Evolutionary conservation across 2,113 vertebrate genomes (phyloP), one percentile per base, ranked within the genome.

Genomic region (Lepisosteus oculatus): DNA sequence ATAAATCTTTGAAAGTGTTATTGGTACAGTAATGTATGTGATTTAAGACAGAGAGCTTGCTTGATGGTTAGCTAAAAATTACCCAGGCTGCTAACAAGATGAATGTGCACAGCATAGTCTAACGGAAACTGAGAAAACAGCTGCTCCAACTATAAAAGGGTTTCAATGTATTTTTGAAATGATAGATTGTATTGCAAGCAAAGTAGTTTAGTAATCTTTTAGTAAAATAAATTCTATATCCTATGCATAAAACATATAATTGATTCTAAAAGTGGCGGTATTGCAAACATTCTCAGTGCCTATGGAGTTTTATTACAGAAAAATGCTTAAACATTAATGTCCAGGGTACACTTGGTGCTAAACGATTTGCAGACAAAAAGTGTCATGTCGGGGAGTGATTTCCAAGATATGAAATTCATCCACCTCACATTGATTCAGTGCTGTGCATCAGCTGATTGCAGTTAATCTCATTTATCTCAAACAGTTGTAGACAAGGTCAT

Each of bases 1-100:
- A 80, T 82, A 85, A 89, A 85, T 92, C 85, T 79, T 87, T 59
- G 7, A 44, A 85, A 79, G n/a, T 63, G 55, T 77, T 85, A 83
- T 85, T 69, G 86, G 67, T 67, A 79, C 57, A 77, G 13, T 74
- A 78, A 77, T 78, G 79, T 44, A 78, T 79, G 69, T 83, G 66
- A 84, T 85, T 89, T 87, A 77, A 80, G 79, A 82, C 72, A 81
- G 81, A 85, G 8, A 76, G 72, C 55, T 65, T 78, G 9, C 61
- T 84, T 81, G 79, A 73, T 69, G 72, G 72, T 79, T 77, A 82
- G 55, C 72, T 61, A 54, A 54, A 51, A 43, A 66, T 66, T 55
- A 70, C 61, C 7, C 62, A 8, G 75, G 12, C 76, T 74, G 80
- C 76, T 79, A 79, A 74, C 75, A 76, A 84, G 85, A 86, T 84